Percentiles rank a stretch among this genome's conserved stretches.
phyloP scores from a whole-genome alignment of 23 tunicate genomes.

The Ciona savignyi region DNA sequence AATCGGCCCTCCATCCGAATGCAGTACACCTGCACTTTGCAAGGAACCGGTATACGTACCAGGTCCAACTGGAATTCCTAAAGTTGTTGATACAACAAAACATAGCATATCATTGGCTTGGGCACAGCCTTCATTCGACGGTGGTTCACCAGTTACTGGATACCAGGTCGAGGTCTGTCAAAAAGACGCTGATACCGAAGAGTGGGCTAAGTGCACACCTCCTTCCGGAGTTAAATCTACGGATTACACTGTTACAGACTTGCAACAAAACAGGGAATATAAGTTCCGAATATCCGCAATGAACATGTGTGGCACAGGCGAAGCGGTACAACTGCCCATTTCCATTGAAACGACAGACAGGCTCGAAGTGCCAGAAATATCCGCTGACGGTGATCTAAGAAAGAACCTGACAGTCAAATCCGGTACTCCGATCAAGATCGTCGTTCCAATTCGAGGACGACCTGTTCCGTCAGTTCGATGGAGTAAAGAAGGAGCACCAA shows the following conservation, averaged over 20 bases:
- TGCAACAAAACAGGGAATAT: slow-evolving; percentile 69
- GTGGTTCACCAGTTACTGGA: slow-evolving; percentile 63
- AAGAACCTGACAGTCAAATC: slow-evolving; percentile 61
- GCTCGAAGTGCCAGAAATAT: slow-evolving; percentile 68
- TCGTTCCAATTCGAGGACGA: slow-evolving; percentile 25
- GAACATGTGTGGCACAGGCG: slow-evolving; percentile 63
- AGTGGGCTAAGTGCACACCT: slow-evolving; percentile 70
- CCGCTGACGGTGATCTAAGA: slow-evolving; percentile 50
- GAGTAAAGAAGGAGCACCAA: neutral
- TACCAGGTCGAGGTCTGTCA: slow-evolving; percentile 53
- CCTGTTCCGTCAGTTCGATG: neutral
- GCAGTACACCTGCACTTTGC: slow-evolving; percentile 31
- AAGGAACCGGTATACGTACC: slow-evolving; percentile 69
- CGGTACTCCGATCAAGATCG: slow-evolving; percentile 44
- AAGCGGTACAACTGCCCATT: slow-evolving; percentile 32
- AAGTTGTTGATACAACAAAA: slow-evolving; percentile 63
- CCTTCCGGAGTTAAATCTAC: slow-evolving; percentile 38
- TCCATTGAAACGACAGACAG: slow-evolving; percentile 61
- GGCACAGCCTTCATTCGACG: slow-evolving; percentile 70
- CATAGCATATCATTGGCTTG: slow-evolving; percentile 40
- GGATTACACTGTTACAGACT: slow-evolving; percentile 46
- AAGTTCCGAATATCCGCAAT: slow-evolving; percentile 59
- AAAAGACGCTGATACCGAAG: slow-evolving; percentile 21
- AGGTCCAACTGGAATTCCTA: slow-evolving; percentile 48
- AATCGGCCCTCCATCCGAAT: slow-evolving; percentile 45